A percentile compares a stretch with the other conserved stretches of the same genome.
phyloP scores from a whole-genome alignment of 1,140 invertebrate genomes.

The Philopotamus ludificatus region DNA sequence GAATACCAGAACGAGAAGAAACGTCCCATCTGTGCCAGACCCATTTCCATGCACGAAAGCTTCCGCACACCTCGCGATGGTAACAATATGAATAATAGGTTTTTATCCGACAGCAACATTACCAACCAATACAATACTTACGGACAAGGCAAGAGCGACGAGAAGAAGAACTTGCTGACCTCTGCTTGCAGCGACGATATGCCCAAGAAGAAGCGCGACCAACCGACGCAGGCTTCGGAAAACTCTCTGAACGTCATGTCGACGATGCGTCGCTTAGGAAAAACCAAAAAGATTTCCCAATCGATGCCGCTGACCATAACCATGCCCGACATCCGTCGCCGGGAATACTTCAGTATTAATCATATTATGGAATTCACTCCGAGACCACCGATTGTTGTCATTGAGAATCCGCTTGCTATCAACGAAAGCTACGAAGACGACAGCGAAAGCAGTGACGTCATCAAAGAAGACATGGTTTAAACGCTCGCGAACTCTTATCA shows the following conservation, averaged over 20 bases:
- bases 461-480: no score
- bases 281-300: not conserved
- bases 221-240: not conserved
- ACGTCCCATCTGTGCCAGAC: not conserved
- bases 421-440: not conserved
- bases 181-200: not conserved
- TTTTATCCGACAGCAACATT: slow-evolving; percentile 2
- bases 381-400: not conserved
- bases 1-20: not conserved
- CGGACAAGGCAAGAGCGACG: not conserved
- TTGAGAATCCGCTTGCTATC: slow-evolving; percentile 8
- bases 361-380: not conserved
- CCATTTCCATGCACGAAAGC: slow-evolving; percentile 12
- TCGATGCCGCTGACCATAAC: not conserved
- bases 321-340: not conserved
- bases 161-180: not conserved
- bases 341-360: not conserved
- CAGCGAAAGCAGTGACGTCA: not conserved
- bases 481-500: no score
- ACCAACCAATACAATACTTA: not conserved
- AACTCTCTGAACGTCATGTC: not conserved
- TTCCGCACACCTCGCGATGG: not conserved
- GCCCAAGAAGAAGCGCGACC: not conserved
- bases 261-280: not conserved
- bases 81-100: not conserved